phyloP scores from a whole-genome alignment of 2,113 vertebrate genomes.

The Trichechus manatus region DNA sequence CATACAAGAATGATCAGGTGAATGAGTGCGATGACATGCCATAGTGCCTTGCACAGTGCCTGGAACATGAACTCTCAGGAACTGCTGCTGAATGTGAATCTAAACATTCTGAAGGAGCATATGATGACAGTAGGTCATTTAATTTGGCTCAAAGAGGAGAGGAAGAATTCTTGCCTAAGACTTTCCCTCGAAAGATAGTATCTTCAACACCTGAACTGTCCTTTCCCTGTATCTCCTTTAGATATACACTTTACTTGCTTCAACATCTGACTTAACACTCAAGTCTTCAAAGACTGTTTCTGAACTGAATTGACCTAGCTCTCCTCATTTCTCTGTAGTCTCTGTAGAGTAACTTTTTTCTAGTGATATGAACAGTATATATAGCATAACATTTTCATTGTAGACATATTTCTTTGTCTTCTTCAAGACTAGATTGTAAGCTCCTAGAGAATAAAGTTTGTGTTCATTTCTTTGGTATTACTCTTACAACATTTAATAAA shows the following conservation, averaged over 20 bases:
- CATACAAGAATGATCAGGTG: neutral
- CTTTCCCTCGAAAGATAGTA: neutral
- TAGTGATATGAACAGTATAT: neutral
- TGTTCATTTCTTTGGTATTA: neutral
- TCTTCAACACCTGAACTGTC: neutral
- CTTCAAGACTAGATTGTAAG: neutral
- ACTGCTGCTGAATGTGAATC: neutral
- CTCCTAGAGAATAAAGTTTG: neutral
- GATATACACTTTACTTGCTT: neutral
- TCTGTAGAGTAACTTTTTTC: neutral
- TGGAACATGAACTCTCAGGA: neutral
- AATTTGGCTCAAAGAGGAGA: neutral
- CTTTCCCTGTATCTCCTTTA: neutral
- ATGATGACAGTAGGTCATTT: neutral
- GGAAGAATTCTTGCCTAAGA: neutral
- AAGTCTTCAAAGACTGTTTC: neutral
- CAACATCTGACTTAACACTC: neutral
- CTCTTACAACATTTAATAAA: conserved; percentile 10
- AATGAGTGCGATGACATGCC: fast-evolving
- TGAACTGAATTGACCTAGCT: neutral
- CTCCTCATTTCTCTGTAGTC: neutral
- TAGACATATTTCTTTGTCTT: neutral
- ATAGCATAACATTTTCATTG: neutral
- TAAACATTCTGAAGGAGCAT: neutral
- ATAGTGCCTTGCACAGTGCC: fast-evolving